These are phyloP conservation scores for Meiosimyza platycephala DNA, from an alignment of 2,888 invertebrate species.

Conservation along the genomic window DNA sequence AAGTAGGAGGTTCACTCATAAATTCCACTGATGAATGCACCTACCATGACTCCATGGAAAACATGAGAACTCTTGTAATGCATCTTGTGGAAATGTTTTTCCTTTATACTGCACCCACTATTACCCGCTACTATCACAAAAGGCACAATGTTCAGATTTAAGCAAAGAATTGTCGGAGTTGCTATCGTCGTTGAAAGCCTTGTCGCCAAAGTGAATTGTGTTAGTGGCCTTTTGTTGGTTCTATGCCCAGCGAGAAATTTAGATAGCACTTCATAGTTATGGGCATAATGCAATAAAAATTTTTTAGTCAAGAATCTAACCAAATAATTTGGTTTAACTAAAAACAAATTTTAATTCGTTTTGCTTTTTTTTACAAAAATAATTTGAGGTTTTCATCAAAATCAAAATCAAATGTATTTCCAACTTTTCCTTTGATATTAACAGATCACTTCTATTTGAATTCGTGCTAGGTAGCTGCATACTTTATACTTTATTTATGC, in stretches of 20 bases:
- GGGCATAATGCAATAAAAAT: too few species aligned
- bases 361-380: neutral
- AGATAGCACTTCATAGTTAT: too few species aligned
- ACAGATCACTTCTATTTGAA: neutral
- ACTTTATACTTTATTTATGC: neutral
- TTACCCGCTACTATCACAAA: neutral
- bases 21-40: constrained; percentile 32
- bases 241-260: too few species aligned
- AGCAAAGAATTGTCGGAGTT: too few species aligned
- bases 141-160: neutral
- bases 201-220: neutral
- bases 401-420: too few species aligned
- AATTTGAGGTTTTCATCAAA: too few species aligned
- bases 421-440: neutral
- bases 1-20: constrained; percentile 1
- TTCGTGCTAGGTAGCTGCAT: neutral
- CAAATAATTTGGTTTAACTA: too few species aligned
- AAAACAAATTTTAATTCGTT: too few species aligned
- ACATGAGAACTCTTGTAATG: constrained; percentile 42
- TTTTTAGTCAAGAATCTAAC: too few species aligned
- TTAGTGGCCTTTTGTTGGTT: too few species aligned
- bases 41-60: constrained; percentile 43
- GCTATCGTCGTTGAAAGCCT: neutral
- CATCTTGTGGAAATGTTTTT: constrained; percentile 34
- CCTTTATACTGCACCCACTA: neutral